Evolutionary conservation across 2,113 vertebrate species (phyloP), one percentile per base, ranked within the genome.

Genomic region (Marmota monax): DNA sequence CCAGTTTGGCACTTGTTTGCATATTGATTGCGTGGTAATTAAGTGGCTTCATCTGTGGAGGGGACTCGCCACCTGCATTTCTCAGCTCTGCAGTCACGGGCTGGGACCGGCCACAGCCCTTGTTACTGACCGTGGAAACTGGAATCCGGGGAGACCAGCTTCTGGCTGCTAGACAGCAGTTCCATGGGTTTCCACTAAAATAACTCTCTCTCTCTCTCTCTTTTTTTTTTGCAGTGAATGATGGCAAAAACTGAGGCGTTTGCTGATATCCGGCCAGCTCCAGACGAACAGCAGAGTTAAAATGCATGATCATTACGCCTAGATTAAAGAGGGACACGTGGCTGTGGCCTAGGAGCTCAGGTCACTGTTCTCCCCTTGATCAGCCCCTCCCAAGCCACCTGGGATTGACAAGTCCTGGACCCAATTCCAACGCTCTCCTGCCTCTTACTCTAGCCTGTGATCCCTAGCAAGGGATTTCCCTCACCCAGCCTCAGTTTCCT

Each of bases 1-100:
- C 97, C 97, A 97, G 97, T 97, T 97, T 98, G 98, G 98, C 97
- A 98, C 96, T 98, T 98, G 97, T 98, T 97, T 98, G 97, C 98
- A 98, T 98, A 98, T 97, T 98, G 98, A 98, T 98, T 97, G 96
- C 90, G 92, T 94, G 96, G 95, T 97, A 98, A 98, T 98, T 98
- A 98, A 97, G 96, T 96, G 96, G 96, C 97, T 97, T 98, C 96
- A 97, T 98, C 97, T 97, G 96, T 1, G 34, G 87, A 96, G 90
- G 95, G 93, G 96, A 92, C 7, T 16, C 1, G 18, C 98, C 98
- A 98, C 97, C 98, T 98, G 98, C 97, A 98, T 98, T 96, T 96
- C 96, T 83, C 51, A 96, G 92, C 96, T 85, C 78, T 48, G 29
- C n/a, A 87, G 92, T 87, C 82, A 63, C 0, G 42, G 80, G 84